Percentiles rank a stretch among this genome's conserved stretches.
phyloP scores from a whole-genome alignment of 2,113 vertebrate species.

The Euleptes europaea region DNA sequence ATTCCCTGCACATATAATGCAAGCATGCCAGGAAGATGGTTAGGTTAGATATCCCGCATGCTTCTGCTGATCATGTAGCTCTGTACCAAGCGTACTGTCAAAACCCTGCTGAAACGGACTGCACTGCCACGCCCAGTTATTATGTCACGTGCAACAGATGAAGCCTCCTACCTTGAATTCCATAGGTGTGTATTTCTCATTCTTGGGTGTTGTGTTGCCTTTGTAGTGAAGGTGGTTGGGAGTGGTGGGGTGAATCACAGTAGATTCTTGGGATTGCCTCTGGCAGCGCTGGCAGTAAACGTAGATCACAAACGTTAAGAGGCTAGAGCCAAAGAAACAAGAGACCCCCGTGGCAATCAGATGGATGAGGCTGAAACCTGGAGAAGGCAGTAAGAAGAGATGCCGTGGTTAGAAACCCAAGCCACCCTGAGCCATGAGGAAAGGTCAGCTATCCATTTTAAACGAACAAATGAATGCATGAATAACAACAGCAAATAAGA shows the following conservation, averaged over 20 bases:
- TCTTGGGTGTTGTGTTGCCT: constrained; percentile 95
- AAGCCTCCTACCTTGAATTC: constrained; percentile 91
- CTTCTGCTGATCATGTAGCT: neutral
- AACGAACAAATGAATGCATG: constrained; percentile 19
- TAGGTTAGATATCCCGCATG: neutral
- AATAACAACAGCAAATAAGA: constrained; percentile 57
- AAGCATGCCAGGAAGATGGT: neutral
- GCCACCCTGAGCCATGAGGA: neutral
- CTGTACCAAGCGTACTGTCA: neutral
- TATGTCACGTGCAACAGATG: neutral
- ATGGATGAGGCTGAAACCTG: constrained; percentile 94
- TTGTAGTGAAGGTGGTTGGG: constrained; percentile 98
- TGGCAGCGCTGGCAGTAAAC: constrained; percentile 94
- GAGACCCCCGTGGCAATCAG: constrained; percentile 94
- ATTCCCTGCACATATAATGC: neutral
- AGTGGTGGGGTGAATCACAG: constrained; percentile 94
- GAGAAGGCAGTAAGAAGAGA: constrained; percentile 19
- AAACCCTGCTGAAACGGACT: neutral
- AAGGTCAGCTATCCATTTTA: neutral
- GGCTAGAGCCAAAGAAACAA: constrained; percentile 94
- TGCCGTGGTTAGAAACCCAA: constrained; percentile 35
- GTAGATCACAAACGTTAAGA: constrained; percentile 93
- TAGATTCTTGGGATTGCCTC: constrained; percentile 94
- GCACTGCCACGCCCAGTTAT: neutral
- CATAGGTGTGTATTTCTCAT: constrained; percentile 99